Percentiles rank a stretch among this genome's conserved stretches.
phyloP scores from a whole-genome alignment of 64 coral and sea anemone genomes.

The Platygyra sinensis region DNA sequence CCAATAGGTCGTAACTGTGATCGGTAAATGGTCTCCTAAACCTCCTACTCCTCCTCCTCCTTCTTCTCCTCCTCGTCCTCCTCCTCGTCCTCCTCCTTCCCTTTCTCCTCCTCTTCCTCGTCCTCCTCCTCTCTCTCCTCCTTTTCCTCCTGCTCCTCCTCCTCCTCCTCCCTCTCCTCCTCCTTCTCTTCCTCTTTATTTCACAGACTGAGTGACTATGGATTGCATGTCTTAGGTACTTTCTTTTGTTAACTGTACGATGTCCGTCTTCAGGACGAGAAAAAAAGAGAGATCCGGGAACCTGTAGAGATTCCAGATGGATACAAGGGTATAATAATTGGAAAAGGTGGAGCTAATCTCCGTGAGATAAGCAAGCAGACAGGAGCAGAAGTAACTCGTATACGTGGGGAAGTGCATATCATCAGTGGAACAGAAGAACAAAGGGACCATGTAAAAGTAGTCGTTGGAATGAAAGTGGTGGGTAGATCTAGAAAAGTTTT shows the following conservation, averaged over 20 bases:
- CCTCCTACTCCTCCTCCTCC: too few species aligned
- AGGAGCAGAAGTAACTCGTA: background rate
- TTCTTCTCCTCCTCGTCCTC: too few species aligned
- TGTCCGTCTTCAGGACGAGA: background rate
- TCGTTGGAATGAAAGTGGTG: background rate
- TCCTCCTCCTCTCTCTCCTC: too few species aligned
- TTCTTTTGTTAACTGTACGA: background rate
- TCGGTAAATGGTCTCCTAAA: too few species aligned
- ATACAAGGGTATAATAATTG: slow-evolving; percentile 2
- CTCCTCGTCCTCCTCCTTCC: too few species aligned
- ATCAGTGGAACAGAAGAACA: background rate
- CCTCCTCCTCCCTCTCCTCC: too few species aligned
- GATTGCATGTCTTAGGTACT: too few species aligned
- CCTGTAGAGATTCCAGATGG: background rate
- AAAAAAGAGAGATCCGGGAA: background rate
- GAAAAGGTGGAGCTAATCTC: background rate
- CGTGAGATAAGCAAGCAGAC: background rate
- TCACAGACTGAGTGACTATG: too few species aligned
- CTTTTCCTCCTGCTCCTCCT: too few species aligned
- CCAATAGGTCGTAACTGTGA: too few species aligned
- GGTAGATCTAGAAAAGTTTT: background rate
- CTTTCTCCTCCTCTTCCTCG: too few species aligned
- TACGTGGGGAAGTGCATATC: background rate
- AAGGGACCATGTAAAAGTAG: background rate
- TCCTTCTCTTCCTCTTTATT: too few species aligned